Evolutionary conservation across 35 echinoderm and acorn worm genomes (phyloP).

Genomic region (Amphiura filiformis): DNA sequence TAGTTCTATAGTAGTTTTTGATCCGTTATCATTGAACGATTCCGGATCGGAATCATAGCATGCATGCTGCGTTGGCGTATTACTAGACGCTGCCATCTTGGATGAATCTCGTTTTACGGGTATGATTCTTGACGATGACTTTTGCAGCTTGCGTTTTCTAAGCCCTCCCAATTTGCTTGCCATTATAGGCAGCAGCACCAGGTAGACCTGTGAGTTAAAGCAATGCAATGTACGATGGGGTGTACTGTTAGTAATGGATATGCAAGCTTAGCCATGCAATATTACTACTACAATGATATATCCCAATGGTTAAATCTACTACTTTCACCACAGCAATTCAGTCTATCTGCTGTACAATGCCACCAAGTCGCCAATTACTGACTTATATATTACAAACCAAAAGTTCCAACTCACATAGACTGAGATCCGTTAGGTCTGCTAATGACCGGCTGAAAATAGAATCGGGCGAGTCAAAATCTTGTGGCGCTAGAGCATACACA

Average conservation of each 20-base stretch:
- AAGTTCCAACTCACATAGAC: slow-evolving; percentile 69
- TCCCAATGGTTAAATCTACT: not conserved
- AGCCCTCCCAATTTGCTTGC: not conserved
- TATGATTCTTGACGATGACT: not conserved
- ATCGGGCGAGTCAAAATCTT: slow-evolving; percentile 86
- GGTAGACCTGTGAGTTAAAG: not conserved
- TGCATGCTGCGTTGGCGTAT: not conserved
- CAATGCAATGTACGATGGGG: slow-evolving; percentile 7
- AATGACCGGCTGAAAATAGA: slow-evolving; percentile 79
- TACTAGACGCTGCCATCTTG: not conserved
- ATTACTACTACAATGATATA: too few species aligned
- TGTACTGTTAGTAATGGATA: not conserved
- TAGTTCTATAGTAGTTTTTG: not conserved
- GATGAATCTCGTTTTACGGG: not conserved
- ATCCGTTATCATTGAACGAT: not conserved
- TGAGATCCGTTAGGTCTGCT: slow-evolving; percentile 87
- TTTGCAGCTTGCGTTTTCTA: not conserved
- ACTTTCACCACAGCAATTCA: not conserved
- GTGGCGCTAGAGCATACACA: slow-evolving; percentile 80
- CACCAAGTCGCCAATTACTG: not conserved
- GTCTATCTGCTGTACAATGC: not conserved
- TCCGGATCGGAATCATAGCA: not conserved
- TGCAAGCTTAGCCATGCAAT: slow-evolving; percentile 3
- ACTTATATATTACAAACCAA: not conserved
- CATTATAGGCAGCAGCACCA: not conserved